Conservation (phyloP, 2,797 vertebrate species). For the Jordanella pulchra region DNA sequence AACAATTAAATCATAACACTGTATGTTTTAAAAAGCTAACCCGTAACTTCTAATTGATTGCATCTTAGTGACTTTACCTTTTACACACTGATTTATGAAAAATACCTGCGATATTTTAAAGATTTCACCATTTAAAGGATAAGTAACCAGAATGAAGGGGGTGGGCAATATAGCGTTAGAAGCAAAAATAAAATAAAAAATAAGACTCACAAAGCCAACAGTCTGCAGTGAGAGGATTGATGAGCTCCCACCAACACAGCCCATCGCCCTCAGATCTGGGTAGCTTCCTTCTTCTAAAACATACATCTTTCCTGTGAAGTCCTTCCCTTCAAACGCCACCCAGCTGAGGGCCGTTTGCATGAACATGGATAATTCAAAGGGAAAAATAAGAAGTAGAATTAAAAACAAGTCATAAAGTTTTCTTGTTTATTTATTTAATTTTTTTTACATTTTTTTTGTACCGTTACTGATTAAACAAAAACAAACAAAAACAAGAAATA, state of each 20-base stretch:
- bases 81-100: slow-evolving; percentile 1
- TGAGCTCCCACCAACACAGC: slow-evolving; percentile 74
- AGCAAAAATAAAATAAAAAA: neutral
- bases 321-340: slow-evolving; percentile 84
- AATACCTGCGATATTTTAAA: neutral
- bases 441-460: neutral
- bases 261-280: slow-evolving; percentile 85
- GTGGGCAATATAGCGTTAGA: slow-evolving; percentile 4
- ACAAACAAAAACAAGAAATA: neutral
- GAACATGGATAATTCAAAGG: neutral
- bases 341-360: slow-evolving; percentile 78
- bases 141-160: neutral
- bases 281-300: slow-evolving; percentile 91
- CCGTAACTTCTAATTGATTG: neutral
- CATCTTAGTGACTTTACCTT: neutral
- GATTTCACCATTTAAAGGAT: slow-evolving; percentile 2
- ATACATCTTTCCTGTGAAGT: slow-evolving; percentile 86
- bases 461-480: slow-evolving; percentile 1
- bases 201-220: slow-evolving; percentile 85
- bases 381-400: neutral
- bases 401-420: neutral
- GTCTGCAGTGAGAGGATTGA: slow-evolving; percentile 84
- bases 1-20: neutral
- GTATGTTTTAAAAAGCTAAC: neutral
- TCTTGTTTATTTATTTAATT: too few relatives aligned